Evolutionary conservation across 1,140 invertebrate species (phyloP), one percentile per base, ranked within the genome.

Genomic region (Antheraea pernyi): DNA sequence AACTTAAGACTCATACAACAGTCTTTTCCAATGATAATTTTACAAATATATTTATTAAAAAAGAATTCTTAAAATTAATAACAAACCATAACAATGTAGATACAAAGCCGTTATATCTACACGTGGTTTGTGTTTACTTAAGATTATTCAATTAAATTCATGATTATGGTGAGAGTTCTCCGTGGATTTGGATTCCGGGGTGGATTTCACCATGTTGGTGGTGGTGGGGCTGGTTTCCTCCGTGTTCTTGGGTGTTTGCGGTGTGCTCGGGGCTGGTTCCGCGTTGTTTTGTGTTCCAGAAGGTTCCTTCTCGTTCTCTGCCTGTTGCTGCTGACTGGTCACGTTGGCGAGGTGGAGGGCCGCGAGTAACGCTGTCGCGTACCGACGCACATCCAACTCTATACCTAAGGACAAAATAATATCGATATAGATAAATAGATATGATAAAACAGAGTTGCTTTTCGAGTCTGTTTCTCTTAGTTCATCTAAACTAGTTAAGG

Each of bases 341-440:
- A 97, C 93, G 79, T 88, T 91, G 82, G 95, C 94, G 22, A 95
- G 84, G 75, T 94, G 94, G 1, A 95, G 81, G 19, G 95, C 94
- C 11, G 95, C 93, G 16, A 95, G 92, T 37, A 96, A 72, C 7
- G 93, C 94, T 22, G 84, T 93, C 16, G 95, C 80, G 78, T 95
- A 95, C 37, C 93, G 91, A 70, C 93, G 94, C n/a, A 95, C 88
- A 77, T 95, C 94, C 76, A 91, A 70, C 63, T 91, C 89, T 8
- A 90, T 80, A 36, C 89, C 89, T 91, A 73, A 39, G 59, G 30
- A 60, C 58, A 74, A 42, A 42, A 7, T 0, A 42, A 42, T 42
- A 42, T 42, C 11, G 3, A 9, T 42, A 42, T 0, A 9, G 39
- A 42, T 30, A 30, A 30, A 30, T 30, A 30, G 22, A n/a, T n/a